Conservation (phyloP, 2,797 vertebrate species). For the Pagetopsis macropterus region DNA sequence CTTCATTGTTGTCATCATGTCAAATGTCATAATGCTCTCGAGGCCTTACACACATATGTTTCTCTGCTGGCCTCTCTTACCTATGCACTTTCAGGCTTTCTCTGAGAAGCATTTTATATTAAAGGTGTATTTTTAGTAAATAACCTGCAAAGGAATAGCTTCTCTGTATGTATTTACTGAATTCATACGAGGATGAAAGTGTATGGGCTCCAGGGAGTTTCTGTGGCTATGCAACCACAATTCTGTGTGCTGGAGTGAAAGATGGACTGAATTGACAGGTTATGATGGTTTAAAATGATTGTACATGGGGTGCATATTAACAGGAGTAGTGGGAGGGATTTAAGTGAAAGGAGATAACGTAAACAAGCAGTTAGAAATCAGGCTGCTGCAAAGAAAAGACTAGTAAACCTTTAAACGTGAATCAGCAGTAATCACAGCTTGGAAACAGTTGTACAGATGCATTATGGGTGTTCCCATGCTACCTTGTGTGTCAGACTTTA, state of each 20-base stretch:
- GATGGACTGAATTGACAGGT: conserved; percentile 42
- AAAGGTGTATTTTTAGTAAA: neutral
- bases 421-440: neutral
- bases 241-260: no score
- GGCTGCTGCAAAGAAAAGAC: neutral
- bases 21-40: no score
- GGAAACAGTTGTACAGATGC: neutral
- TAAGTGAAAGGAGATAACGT: no score
- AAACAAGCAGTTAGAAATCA: no score
- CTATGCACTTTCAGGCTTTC: neutral
- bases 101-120: conserved; percentile 6
- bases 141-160: neutral
- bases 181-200: conserved; percentile 19
- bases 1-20: no score
- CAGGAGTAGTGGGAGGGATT: no score
- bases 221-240: conserved; percentile 30
- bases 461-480: neutral
- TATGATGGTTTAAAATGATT: conserved; percentile 35
- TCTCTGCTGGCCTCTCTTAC: neutral
- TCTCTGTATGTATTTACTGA: conserved; percentile 38
- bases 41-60: neutral
- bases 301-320: no score
- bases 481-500: neutral
- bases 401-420: neutral
- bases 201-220: conserved; percentile 30